These are phyloP conservation scores for Eristalis pertinax DNA, from an alignment of 2,888 invertebrate genomes.

Conservation along the genomic window DNA sequence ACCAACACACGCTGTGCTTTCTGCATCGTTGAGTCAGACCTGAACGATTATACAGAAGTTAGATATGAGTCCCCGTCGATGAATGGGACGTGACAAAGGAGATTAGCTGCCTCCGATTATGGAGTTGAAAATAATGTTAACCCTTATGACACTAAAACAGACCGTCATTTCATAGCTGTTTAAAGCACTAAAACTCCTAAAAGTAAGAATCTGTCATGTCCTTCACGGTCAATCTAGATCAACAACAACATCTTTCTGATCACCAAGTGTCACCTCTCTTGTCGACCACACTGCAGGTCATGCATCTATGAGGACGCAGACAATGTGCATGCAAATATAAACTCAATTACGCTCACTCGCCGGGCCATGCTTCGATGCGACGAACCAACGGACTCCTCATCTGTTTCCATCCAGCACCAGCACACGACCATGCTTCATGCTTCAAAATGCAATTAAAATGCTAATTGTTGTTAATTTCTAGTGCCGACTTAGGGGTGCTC, in stretches of 20 bases:
- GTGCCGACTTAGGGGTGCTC: not conserved
- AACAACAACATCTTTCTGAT: not conserved
- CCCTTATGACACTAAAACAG: too few relatives aligned
- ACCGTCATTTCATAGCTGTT: too few relatives aligned
- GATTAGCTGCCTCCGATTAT: too few relatives aligned
- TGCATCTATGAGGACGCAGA: not conserved
- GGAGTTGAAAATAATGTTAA: too few relatives aligned
- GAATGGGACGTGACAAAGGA: too few relatives aligned
- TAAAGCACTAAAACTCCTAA: too few relatives aligned
- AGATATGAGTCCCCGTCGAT: too few relatives aligned
- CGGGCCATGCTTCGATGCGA: not conserved
- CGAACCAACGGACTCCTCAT: not conserved
- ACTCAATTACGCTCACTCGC: conserved; percentile 21
- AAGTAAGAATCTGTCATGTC: too few relatives aligned
- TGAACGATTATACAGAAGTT: not conserved
- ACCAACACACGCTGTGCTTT: too few relatives aligned
- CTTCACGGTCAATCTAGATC: too few relatives aligned
- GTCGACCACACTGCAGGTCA: not conserved
- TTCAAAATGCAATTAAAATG: conserved; percentile 32
- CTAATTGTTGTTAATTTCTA: conserved; percentile 21
- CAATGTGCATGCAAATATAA: conserved; percentile 24
- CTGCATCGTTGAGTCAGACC: too few relatives aligned
- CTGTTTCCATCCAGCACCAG: not conserved
- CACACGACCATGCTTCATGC: not conserved
- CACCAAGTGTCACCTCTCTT: not conserved